Percentiles rank a stretch among this genome's conserved stretches.
Evolutionary conservation across 2,888 invertebrate genomes (phyloP).

Genomic region (Pyrgus malvae): DNA sequence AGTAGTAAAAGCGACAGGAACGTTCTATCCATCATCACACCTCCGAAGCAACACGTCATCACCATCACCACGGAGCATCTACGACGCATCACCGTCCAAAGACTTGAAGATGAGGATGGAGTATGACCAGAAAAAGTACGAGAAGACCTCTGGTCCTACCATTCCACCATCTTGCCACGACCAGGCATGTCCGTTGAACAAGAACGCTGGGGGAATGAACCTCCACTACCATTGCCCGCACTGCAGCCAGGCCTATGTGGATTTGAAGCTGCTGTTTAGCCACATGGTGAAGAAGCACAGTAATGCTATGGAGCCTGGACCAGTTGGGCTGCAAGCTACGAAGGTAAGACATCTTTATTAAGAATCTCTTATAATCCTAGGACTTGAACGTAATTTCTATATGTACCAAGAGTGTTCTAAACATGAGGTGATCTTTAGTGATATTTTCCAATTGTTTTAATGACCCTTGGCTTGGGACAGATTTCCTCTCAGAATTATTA

Average conservation of each 20-base stretch:
- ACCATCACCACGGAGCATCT: slow-evolving; percentile 77
- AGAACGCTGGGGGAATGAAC: slow-evolving; percentile 73
- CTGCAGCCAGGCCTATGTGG: slow-evolving; percentile 74
- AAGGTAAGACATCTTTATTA: slow-evolving; percentile 54
- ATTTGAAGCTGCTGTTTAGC: slow-evolving; percentile 69
- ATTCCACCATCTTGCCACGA: slow-evolving; percentile 83
- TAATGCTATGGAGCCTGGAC: slow-evolving; percentile 63
- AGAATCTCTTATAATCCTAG: neutral
- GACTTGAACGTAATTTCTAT: too few relatives aligned
- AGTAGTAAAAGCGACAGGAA: slow-evolving; percentile 96
- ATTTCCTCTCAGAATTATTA: too few relatives aligned
- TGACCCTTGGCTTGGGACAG: too few relatives aligned
- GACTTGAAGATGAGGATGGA: slow-evolving; percentile 67
- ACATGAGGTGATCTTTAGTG: too few relatives aligned
- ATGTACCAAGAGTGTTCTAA: too few relatives aligned
- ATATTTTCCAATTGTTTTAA: too few relatives aligned
- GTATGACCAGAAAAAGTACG: slow-evolving; percentile 65
- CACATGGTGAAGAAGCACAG: slow-evolving; percentile 78
- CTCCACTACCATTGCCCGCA: slow-evolving; percentile 75
- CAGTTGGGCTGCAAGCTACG: slow-evolving; percentile 73
- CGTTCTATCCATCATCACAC: slow-evolving; percentile 92
- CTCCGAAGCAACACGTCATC: slow-evolving; percentile 80
- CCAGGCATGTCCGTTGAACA: slow-evolving; percentile 74
- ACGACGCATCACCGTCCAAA: slow-evolving; percentile 80
- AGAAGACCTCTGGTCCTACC: slow-evolving; percentile 66